phyloP scores from a whole-genome alignment of 64 coral and sea anemone genomes.

The Actinia equina region DNA sequence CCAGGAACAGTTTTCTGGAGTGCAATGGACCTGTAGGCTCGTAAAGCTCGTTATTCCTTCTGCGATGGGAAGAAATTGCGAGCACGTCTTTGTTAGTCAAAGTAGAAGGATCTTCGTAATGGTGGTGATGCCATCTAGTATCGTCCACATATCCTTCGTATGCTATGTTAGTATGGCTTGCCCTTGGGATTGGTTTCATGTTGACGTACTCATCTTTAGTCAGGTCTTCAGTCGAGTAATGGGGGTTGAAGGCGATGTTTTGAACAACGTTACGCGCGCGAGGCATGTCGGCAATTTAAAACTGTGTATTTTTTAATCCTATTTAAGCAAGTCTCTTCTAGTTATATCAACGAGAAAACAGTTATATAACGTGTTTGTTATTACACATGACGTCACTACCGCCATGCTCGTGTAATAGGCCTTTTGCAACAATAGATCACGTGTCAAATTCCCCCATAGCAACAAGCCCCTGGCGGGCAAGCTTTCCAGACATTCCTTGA shows the following conservation, averaged over 20 bases:
- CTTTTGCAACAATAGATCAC: too few species aligned
- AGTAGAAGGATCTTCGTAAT: conserved; percentile 2
- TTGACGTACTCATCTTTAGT: background rate
- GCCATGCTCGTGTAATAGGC: too few species aligned
- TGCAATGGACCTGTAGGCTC: conserved; percentile 13
- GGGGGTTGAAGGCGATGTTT: background rate
- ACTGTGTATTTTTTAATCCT: background rate
- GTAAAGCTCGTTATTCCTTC: conserved; percentile 14
- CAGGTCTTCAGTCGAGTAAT: background rate
- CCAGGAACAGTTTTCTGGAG: background rate
- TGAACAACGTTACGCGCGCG: background rate
- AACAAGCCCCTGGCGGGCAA: too few species aligned
- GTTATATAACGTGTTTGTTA: background rate
- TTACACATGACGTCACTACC: too few species aligned
- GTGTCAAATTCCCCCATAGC: too few species aligned
- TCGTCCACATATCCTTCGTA: background rate
- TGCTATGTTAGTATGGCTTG: background rate
- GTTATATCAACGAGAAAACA: background rate
- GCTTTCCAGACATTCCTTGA: too few species aligned
- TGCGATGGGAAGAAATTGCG: background rate
- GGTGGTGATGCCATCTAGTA: background rate
- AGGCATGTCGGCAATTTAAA: background rate
- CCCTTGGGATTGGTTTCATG: background rate
- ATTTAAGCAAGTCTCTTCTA: background rate
- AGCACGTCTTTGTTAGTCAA: background rate